A percentile compares a stretch with the other conserved stretches of the same genome.
phyloP scores from a whole-genome alignment of 2,888 invertebrate genomes.

The Xanthia icteritia region DNA sequence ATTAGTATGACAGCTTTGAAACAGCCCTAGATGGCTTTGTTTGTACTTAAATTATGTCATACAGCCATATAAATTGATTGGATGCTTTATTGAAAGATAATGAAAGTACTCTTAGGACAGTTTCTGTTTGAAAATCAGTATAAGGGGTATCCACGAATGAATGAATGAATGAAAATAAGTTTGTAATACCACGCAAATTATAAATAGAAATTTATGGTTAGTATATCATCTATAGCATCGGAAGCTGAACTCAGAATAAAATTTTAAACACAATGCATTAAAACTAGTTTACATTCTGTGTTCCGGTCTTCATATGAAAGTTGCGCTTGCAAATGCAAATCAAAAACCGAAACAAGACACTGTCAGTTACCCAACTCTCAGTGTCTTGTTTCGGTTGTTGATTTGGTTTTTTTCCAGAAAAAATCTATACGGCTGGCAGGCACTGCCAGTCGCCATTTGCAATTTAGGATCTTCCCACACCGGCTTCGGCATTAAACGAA shows the following conservation, averaged over 20 bases:
- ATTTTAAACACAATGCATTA: constrained; percentile 3
- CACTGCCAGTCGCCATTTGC: constrained; percentile 53
- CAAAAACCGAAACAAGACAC: background rate
- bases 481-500: constrained; percentile 39
- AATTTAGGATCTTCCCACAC: constrained; percentile 44
- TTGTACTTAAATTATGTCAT: constrained; percentile 30
- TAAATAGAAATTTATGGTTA: constrained; percentile 21
- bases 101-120: background rate
- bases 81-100: background rate
- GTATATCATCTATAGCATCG: background rate
- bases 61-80: constrained; percentile 31
- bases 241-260: background rate
- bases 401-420: constrained; percentile 13
- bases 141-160: background rate
- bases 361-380: background rate
- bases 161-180: background rate
- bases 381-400: too few relatives aligned
- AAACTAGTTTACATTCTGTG: constrained; percentile 28
- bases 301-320: background rate
- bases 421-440: constrained; percentile 11
- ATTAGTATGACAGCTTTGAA: constrained; percentile 16
- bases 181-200: background rate
- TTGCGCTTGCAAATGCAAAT: constrained; percentile 2
- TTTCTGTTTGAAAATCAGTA: background rate
- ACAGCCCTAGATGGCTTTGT: constrained; percentile 6